These are phyloP conservation scores for Mystacides longicornis DNA, from an alignment of 2,888 invertebrate species.

Conservation along the genomic window DNA sequence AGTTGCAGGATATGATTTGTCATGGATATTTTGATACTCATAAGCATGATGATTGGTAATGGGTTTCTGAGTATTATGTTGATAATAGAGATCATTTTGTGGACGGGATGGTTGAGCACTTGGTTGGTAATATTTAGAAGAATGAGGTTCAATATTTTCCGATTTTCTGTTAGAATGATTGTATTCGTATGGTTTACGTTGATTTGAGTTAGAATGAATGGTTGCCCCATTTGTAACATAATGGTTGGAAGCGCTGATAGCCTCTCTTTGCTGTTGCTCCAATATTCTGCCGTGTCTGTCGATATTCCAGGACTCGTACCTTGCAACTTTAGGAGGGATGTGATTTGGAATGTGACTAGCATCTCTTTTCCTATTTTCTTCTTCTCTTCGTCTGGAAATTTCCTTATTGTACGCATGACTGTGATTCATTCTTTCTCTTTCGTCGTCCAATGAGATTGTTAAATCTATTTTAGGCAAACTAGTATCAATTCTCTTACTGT, in stretches of 20 bases:
- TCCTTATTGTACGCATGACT: constrained; percentile 39
- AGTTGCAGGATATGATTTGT: constrained; percentile 5
- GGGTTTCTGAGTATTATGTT: constrained; percentile 8
- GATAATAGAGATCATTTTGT: constrained; percentile 18
- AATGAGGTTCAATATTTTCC: constrained; percentile 23
- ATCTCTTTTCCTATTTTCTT: constrained; percentile 34
- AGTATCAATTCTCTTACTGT: constrained; percentile 33
- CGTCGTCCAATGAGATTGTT: constrained; percentile 36
- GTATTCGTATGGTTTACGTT: constrained; percentile 17
- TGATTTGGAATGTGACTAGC: constrained; percentile 40
- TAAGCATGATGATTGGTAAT: constrained; percentile 14
- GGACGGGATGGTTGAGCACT: constrained; percentile 16
- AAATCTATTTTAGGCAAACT: constrained; percentile 45
- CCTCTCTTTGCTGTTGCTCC: constrained; percentile 32
- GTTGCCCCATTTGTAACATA: constrained; percentile 22
- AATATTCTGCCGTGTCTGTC: constrained; percentile 42
- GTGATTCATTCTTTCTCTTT: constrained; percentile 33
- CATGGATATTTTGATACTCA: constrained; percentile 11
- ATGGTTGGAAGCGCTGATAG: constrained; percentile 10
- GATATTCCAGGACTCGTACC: constrained; percentile 43
- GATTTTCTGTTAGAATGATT: constrained; percentile 19
- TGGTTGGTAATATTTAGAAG: constrained; percentile 14
- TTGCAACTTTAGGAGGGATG: constrained; percentile 46
- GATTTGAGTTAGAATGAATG: constrained; percentile 7
- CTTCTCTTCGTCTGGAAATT: constrained; percentile 31